phyloP scores from a whole-genome alignment of 2,113 vertebrate species.

The Puffinus mauretanicus region DNA sequence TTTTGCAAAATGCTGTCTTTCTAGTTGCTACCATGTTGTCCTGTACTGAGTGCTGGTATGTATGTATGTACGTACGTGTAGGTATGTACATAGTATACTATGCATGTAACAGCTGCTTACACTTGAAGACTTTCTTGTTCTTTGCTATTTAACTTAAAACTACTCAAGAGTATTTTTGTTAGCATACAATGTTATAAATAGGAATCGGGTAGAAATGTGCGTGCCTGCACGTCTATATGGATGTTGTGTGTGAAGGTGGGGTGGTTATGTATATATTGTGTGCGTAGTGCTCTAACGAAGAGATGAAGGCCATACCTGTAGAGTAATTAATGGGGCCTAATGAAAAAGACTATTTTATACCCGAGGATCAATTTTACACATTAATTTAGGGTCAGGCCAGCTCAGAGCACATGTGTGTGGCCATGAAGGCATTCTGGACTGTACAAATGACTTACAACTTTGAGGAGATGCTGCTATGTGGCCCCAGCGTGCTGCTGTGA shows the following conservation, averaged over 20 bases:
- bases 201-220: background rate
- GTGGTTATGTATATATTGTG: accelerated
- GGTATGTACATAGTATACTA: background rate
- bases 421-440: background rate
- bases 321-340: background rate
- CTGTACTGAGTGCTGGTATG: background rate
- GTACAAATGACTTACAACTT: background rate
- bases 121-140: conserved; percentile 45
- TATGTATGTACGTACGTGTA: background rate
- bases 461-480: background rate
- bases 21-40: background rate
- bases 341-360: background rate
- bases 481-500: accelerated
- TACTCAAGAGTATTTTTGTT: conserved; percentile 6
- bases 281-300: background rate
- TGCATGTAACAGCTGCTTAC: conserved; percentile 46
- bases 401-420: background rate
- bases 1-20: background rate
- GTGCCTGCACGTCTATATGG: background rate
- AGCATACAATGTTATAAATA: background rate
- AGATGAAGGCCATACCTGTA: background rate
- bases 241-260: background rate
- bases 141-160: conserved; percentile 49
- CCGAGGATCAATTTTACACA: background rate
- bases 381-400: background rate